Conservation (phyloP, 2,888 invertebrate genomes). For the Gnatocerus cornutus region DNA sequence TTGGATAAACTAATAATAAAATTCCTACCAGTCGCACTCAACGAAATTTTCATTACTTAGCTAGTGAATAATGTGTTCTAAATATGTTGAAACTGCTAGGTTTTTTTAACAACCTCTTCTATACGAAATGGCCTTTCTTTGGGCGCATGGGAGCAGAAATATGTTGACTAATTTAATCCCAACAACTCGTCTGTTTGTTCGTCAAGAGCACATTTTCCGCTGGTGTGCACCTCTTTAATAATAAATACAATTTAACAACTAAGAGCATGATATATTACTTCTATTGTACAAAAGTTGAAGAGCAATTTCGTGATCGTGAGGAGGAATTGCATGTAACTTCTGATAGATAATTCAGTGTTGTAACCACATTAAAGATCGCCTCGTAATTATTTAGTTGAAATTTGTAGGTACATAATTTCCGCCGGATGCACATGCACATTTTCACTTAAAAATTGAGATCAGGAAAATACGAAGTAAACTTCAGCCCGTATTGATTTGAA, state of each 20-base stretch:
- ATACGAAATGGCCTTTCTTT: not conserved
- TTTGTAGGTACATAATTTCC: conserved; percentile 7
- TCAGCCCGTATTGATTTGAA: conserved; percentile 5
- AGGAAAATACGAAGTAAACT: conserved; percentile 12
- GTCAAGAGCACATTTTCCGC: conserved; percentile 4
- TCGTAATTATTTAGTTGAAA: conserved; percentile 7
- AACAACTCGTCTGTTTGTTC: conserved; percentile 1
- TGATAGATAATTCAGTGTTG: conserved; percentile 1
- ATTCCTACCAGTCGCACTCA: too few species aligned
- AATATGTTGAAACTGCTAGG: not conserved
- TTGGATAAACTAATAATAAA: too few species aligned
- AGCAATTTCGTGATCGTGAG: not conserved
- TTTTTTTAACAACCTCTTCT: not conserved
- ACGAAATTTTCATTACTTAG: not conserved
- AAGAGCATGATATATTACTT: conserved; percentile 12
- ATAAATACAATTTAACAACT: not conserved
- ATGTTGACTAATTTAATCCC: conserved; percentile 16
- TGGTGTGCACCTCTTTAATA: conserved; percentile 15
- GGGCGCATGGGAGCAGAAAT: not conserved
- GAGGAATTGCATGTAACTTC: not conserved
- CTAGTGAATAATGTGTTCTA: not conserved
- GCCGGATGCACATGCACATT: conserved; percentile 3
- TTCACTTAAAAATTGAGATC: conserved; percentile 5
- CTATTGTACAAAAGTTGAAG: not conserved
- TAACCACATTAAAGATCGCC: not conserved